phyloP scores from a whole-genome alignment of 2,888 invertebrate species.

The Alloplasta piceator region DNA sequence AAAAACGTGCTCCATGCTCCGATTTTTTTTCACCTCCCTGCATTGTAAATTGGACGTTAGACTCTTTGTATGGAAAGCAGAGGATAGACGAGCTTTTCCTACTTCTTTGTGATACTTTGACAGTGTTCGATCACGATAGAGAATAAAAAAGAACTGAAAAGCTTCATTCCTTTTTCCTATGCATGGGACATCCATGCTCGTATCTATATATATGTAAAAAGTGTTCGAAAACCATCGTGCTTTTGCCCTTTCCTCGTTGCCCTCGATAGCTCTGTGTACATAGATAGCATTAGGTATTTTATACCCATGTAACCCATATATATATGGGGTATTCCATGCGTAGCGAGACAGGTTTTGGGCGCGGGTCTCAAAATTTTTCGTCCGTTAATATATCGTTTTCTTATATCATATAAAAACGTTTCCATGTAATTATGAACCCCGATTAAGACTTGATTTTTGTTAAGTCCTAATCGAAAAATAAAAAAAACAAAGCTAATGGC shows the following conservation, averaged over 20 bases:
- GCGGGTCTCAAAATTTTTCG: too few species aligned
- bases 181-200: background rate
- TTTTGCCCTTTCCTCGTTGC: conserved; percentile 40
- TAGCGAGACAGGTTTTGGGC: too few species aligned
- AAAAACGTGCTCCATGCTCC: too few species aligned
- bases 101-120: conserved; percentile 29
- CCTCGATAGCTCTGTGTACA: conserved; percentile 15
- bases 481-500: too few species aligned
- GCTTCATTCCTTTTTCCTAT: conserved; percentile 17
- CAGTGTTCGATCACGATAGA: conserved; percentile 18
- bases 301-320: background rate
- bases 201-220: background rate
- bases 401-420: too few species aligned
- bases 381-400: too few species aligned
- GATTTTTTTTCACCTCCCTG: background rate
- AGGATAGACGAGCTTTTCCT: conserved; percentile 21
- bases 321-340: too few species aligned
- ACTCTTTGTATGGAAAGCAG: conserved; percentile 21
- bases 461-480: too few species aligned
- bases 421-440: too few species aligned
- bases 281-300: background rate
- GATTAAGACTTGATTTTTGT: too few species aligned
- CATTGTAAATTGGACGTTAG: conserved; percentile 30
- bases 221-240: background rate
- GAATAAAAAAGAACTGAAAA: background rate